Conservation (phyloP, 2,113 vertebrate species). For the Peromyscus polionotus region DNA sequence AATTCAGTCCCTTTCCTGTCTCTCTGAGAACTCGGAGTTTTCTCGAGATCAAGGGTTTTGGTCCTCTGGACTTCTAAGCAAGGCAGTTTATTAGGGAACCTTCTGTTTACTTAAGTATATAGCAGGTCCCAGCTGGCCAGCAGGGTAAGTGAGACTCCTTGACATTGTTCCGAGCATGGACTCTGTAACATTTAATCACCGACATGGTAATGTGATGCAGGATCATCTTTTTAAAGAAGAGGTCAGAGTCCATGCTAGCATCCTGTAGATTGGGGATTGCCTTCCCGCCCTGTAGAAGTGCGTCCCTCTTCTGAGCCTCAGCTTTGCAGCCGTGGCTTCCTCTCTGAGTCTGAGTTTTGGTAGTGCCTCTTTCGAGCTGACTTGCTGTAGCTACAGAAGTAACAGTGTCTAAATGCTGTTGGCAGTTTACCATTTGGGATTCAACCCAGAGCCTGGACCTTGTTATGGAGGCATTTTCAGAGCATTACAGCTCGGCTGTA, state of each 20-base stretch:
- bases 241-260: background rate
- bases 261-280: background rate
- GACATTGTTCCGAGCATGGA: slow-evolving; percentile 35
- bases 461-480: slow-evolving; percentile 70
- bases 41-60: background rate
- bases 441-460: slow-evolving; percentile 60
- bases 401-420: background rate
- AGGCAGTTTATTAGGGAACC: slow-evolving; percentile 63
- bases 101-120: slow-evolving; percentile 53
- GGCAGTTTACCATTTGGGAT: slow-evolving; percentile 66
- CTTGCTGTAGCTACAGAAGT: slow-evolving; percentile 25
- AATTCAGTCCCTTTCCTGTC: slow-evolving; percentile 12
- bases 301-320: background rate
- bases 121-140: slow-evolving; percentile 17
- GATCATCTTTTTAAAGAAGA: background rate
- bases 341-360: background rate
- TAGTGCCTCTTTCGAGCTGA: slow-evolving; percentile 23
- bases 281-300: background rate
- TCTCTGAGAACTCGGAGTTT: slow-evolving; percentile 57
- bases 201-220: slow-evolving; percentile 27
- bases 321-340: background rate
- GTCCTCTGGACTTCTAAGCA: slow-evolving; percentile 60
- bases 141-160: slow-evolving; percentile 50
- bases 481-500: slow-evolving; percentile 70
- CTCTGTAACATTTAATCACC: slow-evolving; percentile 46